Percentiles rank a stretch among this genome's conserved stretches.
Evolutionary conservation across 2,888 invertebrate species (phyloP).

Genomic region (Callosobruchus maculatus): DNA sequence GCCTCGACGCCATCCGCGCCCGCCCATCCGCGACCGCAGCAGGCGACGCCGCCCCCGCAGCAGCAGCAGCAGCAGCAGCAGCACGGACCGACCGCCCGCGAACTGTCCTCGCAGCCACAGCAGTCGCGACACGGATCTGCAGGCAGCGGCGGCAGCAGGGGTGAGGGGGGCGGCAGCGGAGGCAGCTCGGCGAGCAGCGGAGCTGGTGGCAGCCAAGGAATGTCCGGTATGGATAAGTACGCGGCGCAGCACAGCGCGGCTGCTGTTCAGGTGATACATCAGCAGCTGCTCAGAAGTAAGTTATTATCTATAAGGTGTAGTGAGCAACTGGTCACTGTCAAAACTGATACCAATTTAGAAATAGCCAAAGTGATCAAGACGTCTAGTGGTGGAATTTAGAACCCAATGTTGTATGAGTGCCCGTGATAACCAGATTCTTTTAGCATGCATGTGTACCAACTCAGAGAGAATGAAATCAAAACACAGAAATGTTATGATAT

Average conservation of each 20-base stretch:
- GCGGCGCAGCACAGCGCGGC: conserved; percentile 53
- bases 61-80: conserved; percentile 42
- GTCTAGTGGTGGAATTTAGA: too few species aligned
- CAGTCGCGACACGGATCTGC: conserved; percentile 36
- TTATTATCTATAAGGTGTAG: too few species aligned
- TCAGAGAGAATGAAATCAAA: too few species aligned
- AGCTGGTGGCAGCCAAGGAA: neutral
- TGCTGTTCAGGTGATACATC: conserved; percentile 80
- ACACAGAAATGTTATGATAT: too few species aligned
- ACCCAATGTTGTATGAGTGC: too few species aligned
- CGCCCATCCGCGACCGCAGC: conserved; percentile 52
- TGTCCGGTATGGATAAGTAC: neutral
- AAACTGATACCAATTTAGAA: too few species aligned
- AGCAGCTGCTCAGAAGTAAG: conserved; percentile 76
- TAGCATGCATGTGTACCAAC: too few species aligned
- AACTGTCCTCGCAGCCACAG: conserved; percentile 47
- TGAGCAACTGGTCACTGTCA: too few species aligned
- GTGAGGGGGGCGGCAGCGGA: conserved; percentile 46
- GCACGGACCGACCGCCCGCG: conserved; percentile 42
- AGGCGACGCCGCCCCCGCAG: conserved; percentile 47
- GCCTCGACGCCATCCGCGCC: conserved; percentile 48
- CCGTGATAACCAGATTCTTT: too few species aligned
- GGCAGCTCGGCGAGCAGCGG: conserved; percentile 43
- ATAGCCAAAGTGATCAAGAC: too few species aligned
- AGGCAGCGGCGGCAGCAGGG: conserved; percentile 12